A percentile compares a stretch with the other conserved stretches of the same genome.
These are phyloP conservation scores for Tridacna crocea DNA, from an alignment of 2,888 invertebrate genomes.

Conservation along the genomic window DNA sequence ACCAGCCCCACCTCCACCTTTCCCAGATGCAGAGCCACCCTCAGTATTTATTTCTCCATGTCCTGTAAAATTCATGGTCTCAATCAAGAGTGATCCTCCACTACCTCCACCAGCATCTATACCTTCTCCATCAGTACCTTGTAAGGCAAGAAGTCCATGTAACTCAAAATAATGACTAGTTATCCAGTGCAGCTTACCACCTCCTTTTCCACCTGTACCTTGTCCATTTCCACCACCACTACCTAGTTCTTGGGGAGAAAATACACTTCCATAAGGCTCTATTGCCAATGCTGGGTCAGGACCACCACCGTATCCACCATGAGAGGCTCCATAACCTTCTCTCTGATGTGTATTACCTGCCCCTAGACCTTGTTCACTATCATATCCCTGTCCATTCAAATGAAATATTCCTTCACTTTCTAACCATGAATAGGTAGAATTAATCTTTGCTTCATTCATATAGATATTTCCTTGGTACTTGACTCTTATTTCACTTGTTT, in stretches of 20 bases:
- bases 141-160: constrained; percentile 69
- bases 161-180: constrained; percentile 72
- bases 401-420: constrained; percentile 76
- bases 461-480: constrained; percentile 72
- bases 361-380: constrained; percentile 63
- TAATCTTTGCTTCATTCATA: constrained; percentile 75
- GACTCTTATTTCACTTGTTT: constrained; percentile 69
- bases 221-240: constrained; percentile 76
- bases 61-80: constrained; percentile 74
- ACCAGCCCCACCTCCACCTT: constrained; percentile 74
- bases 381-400: constrained; percentile 70
- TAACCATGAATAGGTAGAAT: constrained; percentile 72
- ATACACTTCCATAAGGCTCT: constrained; percentile 71
- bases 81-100: constrained; percentile 72
- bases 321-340: constrained; percentile 72
- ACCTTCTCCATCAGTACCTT: constrained; percentile 67
- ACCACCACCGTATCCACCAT: constrained; percentile 76
- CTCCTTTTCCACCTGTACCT: constrained; percentile 71
- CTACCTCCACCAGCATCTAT: constrained; percentile 73
- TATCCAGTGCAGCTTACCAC: constrained; percentile 73
- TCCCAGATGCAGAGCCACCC: constrained; percentile 68
- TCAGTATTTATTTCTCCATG: constrained; percentile 74
- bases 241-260: constrained; percentile 63
- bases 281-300: constrained; percentile 53
- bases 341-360: constrained; percentile 63